Percentiles rank a stretch among this genome's conserved stretches.
These are phyloP conservation scores for Hypsopygia costalis DNA, from an alignment of 2,888 invertebrate genomes.

Conservation along the genomic window DNA sequence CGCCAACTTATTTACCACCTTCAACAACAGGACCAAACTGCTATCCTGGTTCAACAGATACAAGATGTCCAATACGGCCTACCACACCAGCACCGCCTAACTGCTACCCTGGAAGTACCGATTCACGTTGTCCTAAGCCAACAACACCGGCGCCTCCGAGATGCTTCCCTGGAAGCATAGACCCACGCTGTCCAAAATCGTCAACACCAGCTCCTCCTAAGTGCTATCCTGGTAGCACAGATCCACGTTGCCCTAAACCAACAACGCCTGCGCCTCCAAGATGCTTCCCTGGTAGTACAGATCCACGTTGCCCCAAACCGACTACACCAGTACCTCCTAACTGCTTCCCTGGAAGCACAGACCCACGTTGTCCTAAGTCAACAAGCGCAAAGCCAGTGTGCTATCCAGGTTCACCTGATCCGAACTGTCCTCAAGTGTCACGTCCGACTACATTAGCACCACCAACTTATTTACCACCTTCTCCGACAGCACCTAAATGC, in stretches of 20 bases:
- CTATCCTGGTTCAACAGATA: constrained; percentile 2
- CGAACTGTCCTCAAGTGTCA: constrained; percentile 32
- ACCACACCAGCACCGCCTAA: constrained; percentile 15
- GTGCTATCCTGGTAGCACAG: constrained; percentile 19
- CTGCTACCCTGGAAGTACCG: constrained; percentile 4
- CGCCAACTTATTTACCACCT: constrained; percentile 17
- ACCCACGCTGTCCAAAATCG: constrained; percentile 11
- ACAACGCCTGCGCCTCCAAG: constrained; percentile 9
- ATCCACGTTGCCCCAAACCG: constrained; percentile 10
- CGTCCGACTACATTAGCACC: constrained; percentile 16
- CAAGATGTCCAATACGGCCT: constrained; percentile 15
- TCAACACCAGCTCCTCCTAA: constrained; percentile 12
- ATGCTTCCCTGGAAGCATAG: constrained; percentile 2
- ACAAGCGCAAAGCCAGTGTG: background rate
- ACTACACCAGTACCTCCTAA: constrained; percentile 16
- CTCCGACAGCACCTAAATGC: constrained; percentile 21
- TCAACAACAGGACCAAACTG: background rate
- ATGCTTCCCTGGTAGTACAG: constrained; percentile 18
- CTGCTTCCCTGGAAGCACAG: constrained; percentile 38
- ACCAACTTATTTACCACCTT: constrained; percentile 20
- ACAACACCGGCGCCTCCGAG: background rate
- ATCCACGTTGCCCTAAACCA: constrained; percentile 13
- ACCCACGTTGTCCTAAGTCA: constrained; percentile 30
- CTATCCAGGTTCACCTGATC: constrained; percentile 33
- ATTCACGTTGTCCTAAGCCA: constrained; percentile 3